Percentiles rank a stretch among this genome's conserved stretches.
phyloP scores from a whole-genome alignment of 2,113 vertebrate genomes.

The Leptobrachium ailaonicum region DNA sequence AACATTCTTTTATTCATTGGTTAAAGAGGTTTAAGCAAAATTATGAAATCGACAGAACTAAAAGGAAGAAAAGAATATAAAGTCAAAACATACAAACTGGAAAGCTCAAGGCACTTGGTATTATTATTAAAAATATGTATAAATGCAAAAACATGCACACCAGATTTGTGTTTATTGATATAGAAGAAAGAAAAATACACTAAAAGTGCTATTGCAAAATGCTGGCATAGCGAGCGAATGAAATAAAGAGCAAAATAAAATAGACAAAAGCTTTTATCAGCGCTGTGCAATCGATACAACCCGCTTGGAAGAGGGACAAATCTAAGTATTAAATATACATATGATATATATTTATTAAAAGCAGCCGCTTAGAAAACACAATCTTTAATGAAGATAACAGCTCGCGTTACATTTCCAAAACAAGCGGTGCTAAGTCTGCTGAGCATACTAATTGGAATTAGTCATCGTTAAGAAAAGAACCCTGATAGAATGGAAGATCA shows the following conservation, averaged over 20 bases:
- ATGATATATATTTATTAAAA: constrained; percentile 1
- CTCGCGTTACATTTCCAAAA: constrained; percentile 62
- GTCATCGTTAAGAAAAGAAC: constrained; percentile 65
- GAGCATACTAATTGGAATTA: constrained; percentile 72
- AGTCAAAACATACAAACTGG: too few relatives aligned
- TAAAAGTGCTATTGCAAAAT: too few relatives aligned
- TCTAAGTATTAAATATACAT: not conserved
- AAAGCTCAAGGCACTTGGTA: too few relatives aligned
- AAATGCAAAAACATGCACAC: not conserved
- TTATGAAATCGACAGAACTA: too few relatives aligned
- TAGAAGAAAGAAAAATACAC: not conserved
- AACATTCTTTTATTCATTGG: too few relatives aligned
- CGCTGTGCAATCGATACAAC: constrained; percentile 26
- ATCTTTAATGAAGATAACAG: constrained; percentile 51
- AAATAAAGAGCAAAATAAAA: too few relatives aligned
- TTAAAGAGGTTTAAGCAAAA: too few relatives aligned
- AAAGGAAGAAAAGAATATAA: too few relatives aligned
- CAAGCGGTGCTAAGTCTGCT: constrained; percentile 59
- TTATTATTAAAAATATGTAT: not conserved
- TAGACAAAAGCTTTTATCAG: too few relatives aligned
- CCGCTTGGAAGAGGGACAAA: not conserved
- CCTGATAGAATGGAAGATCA: constrained; percentile 64
- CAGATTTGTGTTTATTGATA: not conserved
- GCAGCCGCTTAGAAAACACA: constrained; percentile 37
- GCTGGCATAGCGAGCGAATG: too few relatives aligned